These are phyloP conservation scores for Unio pictorum DNA, from an alignment of 2,888 invertebrate genomes.

Conservation along the genomic window DNA sequence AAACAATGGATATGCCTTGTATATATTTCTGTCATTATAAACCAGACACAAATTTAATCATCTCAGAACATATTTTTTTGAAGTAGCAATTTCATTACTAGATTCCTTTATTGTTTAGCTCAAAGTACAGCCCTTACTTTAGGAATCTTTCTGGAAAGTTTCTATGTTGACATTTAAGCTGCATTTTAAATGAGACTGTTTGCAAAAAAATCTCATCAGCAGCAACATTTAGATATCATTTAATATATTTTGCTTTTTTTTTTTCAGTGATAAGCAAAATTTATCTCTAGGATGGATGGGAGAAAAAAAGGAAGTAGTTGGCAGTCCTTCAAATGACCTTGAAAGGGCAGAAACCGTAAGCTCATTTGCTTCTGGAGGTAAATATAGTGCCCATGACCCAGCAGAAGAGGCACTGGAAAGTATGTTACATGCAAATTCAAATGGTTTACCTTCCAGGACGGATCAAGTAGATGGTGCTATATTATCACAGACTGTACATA, in stretches of 20 bases:
- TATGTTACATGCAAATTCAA: slow-evolving; percentile 3
- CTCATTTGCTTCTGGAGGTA: slow-evolving; percentile 41
- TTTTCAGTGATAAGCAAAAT: slow-evolving; percentile 21
- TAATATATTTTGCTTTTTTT: background rate
- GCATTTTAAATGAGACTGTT: too few relatives aligned
- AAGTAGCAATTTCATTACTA: too few relatives aligned
- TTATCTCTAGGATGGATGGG: slow-evolving; percentile 6
- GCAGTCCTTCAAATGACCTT: slow-evolving; percentile 22
- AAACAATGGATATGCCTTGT: too few relatives aligned
- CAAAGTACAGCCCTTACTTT: too few relatives aligned
- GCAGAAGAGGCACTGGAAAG: slow-evolving; percentile 26
- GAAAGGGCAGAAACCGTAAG: slow-evolving; percentile 40
- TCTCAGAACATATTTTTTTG: too few relatives aligned
- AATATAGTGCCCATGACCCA: slow-evolving; percentile 21
- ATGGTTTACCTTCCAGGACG: background rate
- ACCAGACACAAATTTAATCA: too few relatives aligned
- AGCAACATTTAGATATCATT: background rate
- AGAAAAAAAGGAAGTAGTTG: slow-evolving; percentile 22
- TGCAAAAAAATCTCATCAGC: too few relatives aligned
- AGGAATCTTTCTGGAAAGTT: too few relatives aligned
- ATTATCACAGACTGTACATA: slow-evolving; percentile 9
- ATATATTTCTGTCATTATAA: too few relatives aligned
- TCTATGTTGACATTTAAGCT: too few relatives aligned
- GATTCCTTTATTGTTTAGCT: too few relatives aligned
- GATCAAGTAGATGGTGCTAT: slow-evolving; percentile 15